Conservation (phyloP, 2,113 vertebrate genomes). For the Malaclemys terrapin region DNA sequence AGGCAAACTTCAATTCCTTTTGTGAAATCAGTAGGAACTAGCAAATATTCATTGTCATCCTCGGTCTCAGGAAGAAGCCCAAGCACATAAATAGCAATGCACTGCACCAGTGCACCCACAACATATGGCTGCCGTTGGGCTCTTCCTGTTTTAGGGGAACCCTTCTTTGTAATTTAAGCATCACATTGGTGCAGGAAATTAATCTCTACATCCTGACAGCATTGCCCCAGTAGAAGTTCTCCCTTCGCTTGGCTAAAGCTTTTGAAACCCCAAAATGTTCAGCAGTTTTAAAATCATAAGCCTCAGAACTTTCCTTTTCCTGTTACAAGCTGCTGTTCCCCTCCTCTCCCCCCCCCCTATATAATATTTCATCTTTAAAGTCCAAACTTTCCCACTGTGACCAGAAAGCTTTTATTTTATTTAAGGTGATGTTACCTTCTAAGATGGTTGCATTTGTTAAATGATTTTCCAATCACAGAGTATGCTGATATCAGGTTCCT, state of each 20-base stretch:
- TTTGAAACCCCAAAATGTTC: neutral
- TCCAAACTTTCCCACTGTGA: neutral
- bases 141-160: neutral
- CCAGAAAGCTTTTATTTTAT: neutral
- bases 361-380: neutral
- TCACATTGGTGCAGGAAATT: no score
- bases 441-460: neutral
- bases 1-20: no score
- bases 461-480: neutral
- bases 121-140: neutral
- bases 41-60: no score
- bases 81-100: no score
- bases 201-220: no score
- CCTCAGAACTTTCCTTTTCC: no score
- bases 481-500: neutral
- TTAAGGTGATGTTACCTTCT: neutral
- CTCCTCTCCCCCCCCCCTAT: rapidly evolving
- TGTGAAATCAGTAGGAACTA: no score
- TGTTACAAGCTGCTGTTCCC: neutral
- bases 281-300: neutral
- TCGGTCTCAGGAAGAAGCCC: no score
- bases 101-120: no score
- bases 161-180: no score
- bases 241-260: neutral
- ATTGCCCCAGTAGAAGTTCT: neutral